Base-by-base conservation (phyloP, 1,140 invertebrate species). In the Lycorma delicatula region DNA sequence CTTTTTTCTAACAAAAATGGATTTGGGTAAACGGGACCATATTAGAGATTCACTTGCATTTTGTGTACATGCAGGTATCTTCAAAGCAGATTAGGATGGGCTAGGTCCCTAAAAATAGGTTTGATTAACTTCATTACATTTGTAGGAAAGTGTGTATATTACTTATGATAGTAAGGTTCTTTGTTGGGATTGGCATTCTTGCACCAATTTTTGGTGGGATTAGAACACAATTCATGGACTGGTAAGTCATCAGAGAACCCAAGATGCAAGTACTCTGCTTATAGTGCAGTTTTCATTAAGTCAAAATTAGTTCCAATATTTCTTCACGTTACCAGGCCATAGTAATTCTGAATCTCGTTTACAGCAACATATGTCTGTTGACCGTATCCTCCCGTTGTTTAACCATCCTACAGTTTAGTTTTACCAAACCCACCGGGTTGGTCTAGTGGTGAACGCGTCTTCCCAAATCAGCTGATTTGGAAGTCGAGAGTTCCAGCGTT, bases 61-160 rank as follows among this genome's bases (percentile, higher is more conserved):
- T n/a, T n/a, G n/a, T n/a, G n/a, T n/a, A n/a, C n/a, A n/a, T n/a
- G n/a, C n/a, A 23, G 12, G 20, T 28, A 52, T 23, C 31, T 52
- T 7, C 13, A 12, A 13, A 52, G 27, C 7, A 52, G 23, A 22
- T 18, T 9, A 52, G 25, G 26, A 31, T 52, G 23, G 25, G 50
- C 13, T 12, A 38, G 51, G 31, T 54, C 51, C 51, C 31, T 36
- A 22, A 38, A 54, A 13, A 54, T 54, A 20, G 29, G 51, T 54
- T 54, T 54, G 2, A 54, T 54, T 4, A 20, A 6, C 6, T 38
- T 20, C 22, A 54, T 9, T 7, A 54, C 31, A 54, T 5, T 22
- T 18, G 5, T 5, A 11, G 34, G 51, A 7, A 54, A 6, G 31
- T 54, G 51, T 16, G 31, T 29, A 29, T 54, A 31, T 16, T 54